Conservation (phyloP, 2,888 invertebrate species). For the Chrysopilus asiliformis region DNA sequence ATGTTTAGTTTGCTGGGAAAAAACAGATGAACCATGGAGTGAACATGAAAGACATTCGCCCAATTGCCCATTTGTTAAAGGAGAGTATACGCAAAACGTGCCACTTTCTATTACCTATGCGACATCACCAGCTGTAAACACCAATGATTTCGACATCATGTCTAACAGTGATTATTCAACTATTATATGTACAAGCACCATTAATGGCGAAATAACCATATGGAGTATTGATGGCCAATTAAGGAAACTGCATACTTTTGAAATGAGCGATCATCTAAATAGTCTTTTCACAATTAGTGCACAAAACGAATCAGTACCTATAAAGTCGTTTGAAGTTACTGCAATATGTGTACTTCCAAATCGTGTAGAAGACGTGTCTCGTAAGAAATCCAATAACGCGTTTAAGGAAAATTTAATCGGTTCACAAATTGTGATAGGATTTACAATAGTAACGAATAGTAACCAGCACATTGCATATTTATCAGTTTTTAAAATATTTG, state of each 20-base stretch:
- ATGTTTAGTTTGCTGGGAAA: slow-evolving; percentile 93
- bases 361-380: too few species aligned
- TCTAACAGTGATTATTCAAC: slow-evolving; percentile 48
- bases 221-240: slow-evolving; percentile 75
- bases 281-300: slow-evolving; percentile 20
- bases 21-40: slow-evolving; percentile 94
- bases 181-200: slow-evolving; percentile 43
- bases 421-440: slow-evolving; percentile 28
- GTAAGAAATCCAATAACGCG: slow-evolving; percentile 31
- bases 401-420: slow-evolving; percentile 23
- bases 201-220: slow-evolving; percentile 56
- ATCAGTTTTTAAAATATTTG: too few species aligned
- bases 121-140: slow-evolving; percentile 58
- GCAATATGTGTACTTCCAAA: slow-evolving; percentile 66
- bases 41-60: slow-evolving; percentile 93
- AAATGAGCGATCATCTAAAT: slow-evolving; percentile 27
- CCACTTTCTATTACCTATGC: slow-evolving; percentile 77
- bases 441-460: too few species aligned
- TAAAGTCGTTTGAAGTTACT: slow-evolving; percentile 39
- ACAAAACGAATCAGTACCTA: too few species aligned
- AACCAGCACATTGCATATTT: too few species aligned
- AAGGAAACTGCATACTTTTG: slow-evolving; percentile 50
- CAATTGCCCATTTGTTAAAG: slow-evolving; percentile 84
- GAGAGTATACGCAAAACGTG: slow-evolving; percentile 91
- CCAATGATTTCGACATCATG: slow-evolving; percentile 42